Evolutionary conservation across 1,140 invertebrate genomes (phyloP).

Genomic region (Coelopa frigida): DNA sequence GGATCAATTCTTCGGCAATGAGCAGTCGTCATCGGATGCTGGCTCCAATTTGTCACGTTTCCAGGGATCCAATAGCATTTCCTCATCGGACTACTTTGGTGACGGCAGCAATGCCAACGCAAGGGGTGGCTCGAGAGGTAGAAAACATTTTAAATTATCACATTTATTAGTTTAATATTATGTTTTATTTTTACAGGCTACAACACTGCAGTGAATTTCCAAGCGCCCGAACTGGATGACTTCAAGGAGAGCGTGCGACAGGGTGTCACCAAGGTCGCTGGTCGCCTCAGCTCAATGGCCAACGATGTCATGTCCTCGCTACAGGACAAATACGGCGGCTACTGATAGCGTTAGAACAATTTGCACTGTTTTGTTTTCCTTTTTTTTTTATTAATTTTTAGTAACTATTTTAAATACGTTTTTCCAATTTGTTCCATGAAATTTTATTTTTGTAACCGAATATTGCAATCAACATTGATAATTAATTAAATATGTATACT

Average conservation of each 20-base stretch:
- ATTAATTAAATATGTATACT: too few species aligned
- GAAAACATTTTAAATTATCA: background rate
- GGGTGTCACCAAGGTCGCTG: conserved; percentile 94
- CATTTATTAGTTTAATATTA: background rate
- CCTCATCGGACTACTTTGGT: conserved; percentile 92
- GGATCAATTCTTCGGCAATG: conserved; percentile 86
- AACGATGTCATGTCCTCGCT: conserved; percentile 90
- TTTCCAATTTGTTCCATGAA: too few species aligned
- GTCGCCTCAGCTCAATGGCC: conserved; percentile 84
- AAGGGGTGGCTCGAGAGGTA: conserved; percentile 7
- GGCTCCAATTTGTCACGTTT: conserved; percentile 53
- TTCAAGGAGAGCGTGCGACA: conserved; percentile 93
- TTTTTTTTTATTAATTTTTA: too few species aligned
- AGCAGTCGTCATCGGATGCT: conserved; percentile 41
- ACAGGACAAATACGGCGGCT: conserved; percentile 64
- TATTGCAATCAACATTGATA: too few species aligned
- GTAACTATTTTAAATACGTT: too few species aligned
- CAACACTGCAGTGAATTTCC: conserved; percentile 33
- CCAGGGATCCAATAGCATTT: conserved; percentile 88
- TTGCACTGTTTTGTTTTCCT: too few species aligned
- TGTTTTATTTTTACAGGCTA: conserved; percentile 19
- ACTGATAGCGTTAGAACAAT: conserved; percentile 49
- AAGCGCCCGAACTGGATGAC: conserved; percentile 70
- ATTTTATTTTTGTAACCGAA: too few species aligned
- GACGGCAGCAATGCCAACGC: conserved; percentile 42